These are phyloP conservation scores for Zeus faber DNA, from an alignment of 2,113 vertebrate genomes.

Conservation along the genomic window DNA sequence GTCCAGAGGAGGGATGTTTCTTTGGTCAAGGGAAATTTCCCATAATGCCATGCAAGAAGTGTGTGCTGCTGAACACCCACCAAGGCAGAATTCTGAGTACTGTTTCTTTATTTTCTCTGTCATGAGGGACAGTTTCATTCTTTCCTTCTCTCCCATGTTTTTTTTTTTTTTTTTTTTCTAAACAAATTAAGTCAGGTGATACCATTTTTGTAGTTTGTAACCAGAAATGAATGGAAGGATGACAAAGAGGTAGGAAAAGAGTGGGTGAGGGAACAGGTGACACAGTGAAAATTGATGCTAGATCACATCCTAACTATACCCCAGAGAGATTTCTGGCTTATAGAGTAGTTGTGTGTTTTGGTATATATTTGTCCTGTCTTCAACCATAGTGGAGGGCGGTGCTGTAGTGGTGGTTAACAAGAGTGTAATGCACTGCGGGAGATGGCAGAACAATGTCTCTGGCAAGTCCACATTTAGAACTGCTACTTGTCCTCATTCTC, in stretches of 20 bases:
- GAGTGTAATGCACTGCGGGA: constrained; percentile 6
- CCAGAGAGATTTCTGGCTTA: constrained; percentile 32
- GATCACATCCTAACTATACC: constrained; percentile 41
- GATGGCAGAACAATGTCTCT: neutral
- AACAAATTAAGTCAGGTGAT: constrained; percentile 3
- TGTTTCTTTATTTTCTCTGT: constrained; percentile 31
- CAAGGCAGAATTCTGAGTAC: constrained; percentile 47
- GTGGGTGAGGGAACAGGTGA: constrained; percentile 34
- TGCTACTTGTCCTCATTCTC: constrained; percentile 44
- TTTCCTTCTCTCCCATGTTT: constrained; percentile 30
- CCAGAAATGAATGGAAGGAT: neutral
- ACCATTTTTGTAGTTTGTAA: constrained; percentile 20
- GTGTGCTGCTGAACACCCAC: constrained; percentile 43
- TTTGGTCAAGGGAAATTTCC: constrained; percentile 73
- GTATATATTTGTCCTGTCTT: neutral
- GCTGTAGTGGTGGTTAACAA: constrained; percentile 1
- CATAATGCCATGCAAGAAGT: constrained; percentile 58
- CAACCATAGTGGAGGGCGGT: neutral
- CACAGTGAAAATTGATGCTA: constrained; percentile 59
- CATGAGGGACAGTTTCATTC: constrained; percentile 42
- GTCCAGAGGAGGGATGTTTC: constrained; percentile 49
- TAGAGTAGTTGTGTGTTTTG: constrained; percentile 38
- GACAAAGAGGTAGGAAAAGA: constrained; percentile 54
- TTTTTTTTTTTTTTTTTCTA: neutral
- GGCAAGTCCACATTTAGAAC: constrained; percentile 7